phyloP scores from a whole-genome alignment of 2,113 vertebrate genomes.

The Pelecanoides urinatrix region DNA sequence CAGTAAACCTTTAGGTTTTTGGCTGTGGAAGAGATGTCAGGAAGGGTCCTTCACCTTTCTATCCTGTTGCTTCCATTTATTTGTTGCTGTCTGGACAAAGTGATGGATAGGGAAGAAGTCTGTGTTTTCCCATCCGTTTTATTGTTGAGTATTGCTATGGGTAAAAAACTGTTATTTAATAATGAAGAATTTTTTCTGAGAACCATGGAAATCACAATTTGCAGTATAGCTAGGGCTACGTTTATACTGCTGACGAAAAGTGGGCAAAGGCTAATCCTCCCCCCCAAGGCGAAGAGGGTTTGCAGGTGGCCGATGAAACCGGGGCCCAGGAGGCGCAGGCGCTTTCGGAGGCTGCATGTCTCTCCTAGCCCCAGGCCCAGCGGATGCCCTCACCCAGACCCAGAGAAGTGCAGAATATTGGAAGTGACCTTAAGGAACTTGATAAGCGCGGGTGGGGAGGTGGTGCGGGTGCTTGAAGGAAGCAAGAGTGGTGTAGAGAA shows the following conservation, averaged over 20 bases:
- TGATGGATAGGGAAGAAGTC: background rate
- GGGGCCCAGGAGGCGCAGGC: accelerated
- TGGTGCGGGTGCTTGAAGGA: background rate
- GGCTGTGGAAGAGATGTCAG: background rate
- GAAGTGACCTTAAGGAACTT: background rate
- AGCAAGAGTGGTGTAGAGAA: background rate
- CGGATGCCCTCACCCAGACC: background rate
- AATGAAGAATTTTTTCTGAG: background rate
- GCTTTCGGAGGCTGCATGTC: background rate
- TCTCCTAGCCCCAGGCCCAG: background rate
- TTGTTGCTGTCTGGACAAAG: background rate
- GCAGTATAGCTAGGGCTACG: background rate
- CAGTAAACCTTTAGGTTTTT: background rate
- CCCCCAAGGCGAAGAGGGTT: background rate
- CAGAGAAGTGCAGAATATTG: background rate
- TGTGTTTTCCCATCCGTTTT: background rate
- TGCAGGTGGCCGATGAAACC: background rate
- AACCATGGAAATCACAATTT: background rate
- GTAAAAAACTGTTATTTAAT: background rate
- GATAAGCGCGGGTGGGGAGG: background rate
- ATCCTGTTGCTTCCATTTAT: background rate
- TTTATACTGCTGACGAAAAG: background rate
- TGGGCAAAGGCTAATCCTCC: background rate
- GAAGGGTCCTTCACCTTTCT: background rate
- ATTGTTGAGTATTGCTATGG: background rate